Evolutionary conservation across 2,113 vertebrate genomes (phyloP).

Genomic region (Aspiorhynchus laticeps): DNA sequence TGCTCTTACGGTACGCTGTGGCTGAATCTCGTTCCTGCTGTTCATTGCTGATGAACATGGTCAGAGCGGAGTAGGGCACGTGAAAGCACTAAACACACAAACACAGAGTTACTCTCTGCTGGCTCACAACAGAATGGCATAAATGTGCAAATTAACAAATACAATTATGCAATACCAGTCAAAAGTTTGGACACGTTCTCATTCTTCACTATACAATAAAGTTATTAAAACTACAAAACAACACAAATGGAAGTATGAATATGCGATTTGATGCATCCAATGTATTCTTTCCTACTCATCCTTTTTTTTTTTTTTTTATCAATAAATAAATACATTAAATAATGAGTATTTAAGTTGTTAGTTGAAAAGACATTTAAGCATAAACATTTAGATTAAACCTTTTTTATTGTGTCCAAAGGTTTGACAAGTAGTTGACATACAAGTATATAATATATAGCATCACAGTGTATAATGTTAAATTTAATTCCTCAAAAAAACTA

Average conservation of each 20-base stretch:
- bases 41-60: constrained; percentile 95
- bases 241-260: background rate
- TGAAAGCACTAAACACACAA: constrained; percentile 86
- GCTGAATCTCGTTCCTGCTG: constrained; percentile 94
- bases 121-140: rapidly evolving
- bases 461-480: background rate
- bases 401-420: background rate
- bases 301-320: too few species aligned
- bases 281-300: background rate
- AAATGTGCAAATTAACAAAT: background rate
- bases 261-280: background rate
- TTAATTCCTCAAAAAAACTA: background rate
- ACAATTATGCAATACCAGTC: background rate
- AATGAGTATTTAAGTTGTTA: background rate
- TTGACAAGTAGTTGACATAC: background rate
- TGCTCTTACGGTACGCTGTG: constrained; percentile 89
- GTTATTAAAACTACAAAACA: background rate
- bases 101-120: background rate
- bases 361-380: background rate
- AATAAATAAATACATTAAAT: background rate
- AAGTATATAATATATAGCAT: background rate
- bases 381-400: background rate
- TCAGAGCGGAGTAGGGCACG: constrained; percentile 94
- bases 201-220: background rate
- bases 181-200: background rate